Conservation (phyloP, 1,140 invertebrate species). For the Drosophila athabasca region DNA sequence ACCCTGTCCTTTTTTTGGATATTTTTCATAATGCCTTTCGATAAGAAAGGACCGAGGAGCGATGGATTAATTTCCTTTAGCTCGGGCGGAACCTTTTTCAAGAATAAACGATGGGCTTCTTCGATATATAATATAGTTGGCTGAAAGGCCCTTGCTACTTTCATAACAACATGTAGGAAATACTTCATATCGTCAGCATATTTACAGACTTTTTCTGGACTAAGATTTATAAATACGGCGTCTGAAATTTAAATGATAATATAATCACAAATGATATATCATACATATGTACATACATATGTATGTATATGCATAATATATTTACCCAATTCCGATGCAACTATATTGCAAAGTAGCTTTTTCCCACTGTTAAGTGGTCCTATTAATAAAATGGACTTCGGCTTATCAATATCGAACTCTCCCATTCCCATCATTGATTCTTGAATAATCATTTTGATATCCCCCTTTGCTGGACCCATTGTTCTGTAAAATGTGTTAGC, state of each 20-base stretch:
- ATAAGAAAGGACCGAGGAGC: conserved; percentile 86
- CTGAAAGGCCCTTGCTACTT: conserved; percentile 87
- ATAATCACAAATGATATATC: neutral
- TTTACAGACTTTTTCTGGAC: conserved; percentile 89
- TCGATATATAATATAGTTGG: conserved; percentile 92
- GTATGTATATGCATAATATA: neutral
- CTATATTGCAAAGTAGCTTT: conserved; percentile 89
- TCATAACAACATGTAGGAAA: conserved; percentile 78
- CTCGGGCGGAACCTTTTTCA: conserved; percentile 87
- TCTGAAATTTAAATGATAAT: conserved; percentile 30
- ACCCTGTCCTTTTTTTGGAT: conserved; percentile 87
- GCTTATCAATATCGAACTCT: conserved; percentile 88
- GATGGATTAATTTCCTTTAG: conserved; percentile 83
- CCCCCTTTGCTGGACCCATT: conserved; percentile 85
- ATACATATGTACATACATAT: no score
- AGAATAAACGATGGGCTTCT: conserved; percentile 91
- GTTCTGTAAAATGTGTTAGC: conserved; percentile 83
- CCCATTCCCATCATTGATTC: conserved; percentile 84
- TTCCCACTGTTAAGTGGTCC: conserved; percentile 92
- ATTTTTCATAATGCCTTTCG: conserved; percentile 86
- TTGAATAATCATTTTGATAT: conserved; percentile 85
- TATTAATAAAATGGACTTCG: conserved; percentile 90
- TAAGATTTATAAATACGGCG: conserved; percentile 93
- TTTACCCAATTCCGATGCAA: conserved; percentile 90
- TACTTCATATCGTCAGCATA: conserved; percentile 88